A percentile compares a stretch with the other conserved stretches of the same genome.
phyloP scores from a whole-genome alignment of 2,888 invertebrate species.

The Subacronicta megacephala region DNA sequence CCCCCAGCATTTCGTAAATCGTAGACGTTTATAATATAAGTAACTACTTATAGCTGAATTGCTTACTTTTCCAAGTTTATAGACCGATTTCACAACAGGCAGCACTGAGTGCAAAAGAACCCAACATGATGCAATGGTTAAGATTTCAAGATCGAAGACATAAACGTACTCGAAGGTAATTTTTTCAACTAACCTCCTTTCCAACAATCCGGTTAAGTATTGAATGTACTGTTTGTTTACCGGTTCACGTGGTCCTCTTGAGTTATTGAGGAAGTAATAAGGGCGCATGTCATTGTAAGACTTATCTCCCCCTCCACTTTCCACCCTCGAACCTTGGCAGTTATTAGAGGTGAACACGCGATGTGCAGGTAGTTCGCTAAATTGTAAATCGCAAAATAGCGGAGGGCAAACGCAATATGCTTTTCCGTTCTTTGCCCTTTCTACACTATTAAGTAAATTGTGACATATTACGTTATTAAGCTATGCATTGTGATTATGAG shows the following conservation, averaged over 20 bases:
- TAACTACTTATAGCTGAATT: too few species aligned
- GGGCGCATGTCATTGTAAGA: constrained; percentile 36
- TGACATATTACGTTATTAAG: not conserved
- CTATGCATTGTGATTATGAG: too few species aligned
- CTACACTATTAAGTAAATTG: not conserved
- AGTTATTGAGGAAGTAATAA: constrained; percentile 33
- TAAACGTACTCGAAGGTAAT: too few species aligned
- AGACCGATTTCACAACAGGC: too few species aligned
- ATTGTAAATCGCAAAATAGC: constrained; percentile 32
- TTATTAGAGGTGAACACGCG: constrained; percentile 46
- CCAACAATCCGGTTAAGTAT: constrained; percentile 1
- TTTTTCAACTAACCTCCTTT: not conserved
- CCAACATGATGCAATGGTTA: too few species aligned
- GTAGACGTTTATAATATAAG: too few species aligned
- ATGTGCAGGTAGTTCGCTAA: constrained; percentile 37
- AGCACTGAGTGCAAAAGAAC: too few species aligned
- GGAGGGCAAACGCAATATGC: not conserved
- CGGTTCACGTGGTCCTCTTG: constrained; percentile 24
- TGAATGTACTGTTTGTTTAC: constrained; percentile 8
- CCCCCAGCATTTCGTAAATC: too few species aligned
- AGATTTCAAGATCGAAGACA: too few species aligned
- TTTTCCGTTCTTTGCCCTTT: constrained; percentile 2
- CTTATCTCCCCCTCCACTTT: constrained; percentile 30
- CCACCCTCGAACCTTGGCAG: constrained; percentile 24
- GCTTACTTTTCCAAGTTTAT: too few species aligned